These are phyloP conservation scores for Pocillopora grandis DNA, from an alignment of 92 coral and sea anemone species.

Conservation along the genomic window DNA sequence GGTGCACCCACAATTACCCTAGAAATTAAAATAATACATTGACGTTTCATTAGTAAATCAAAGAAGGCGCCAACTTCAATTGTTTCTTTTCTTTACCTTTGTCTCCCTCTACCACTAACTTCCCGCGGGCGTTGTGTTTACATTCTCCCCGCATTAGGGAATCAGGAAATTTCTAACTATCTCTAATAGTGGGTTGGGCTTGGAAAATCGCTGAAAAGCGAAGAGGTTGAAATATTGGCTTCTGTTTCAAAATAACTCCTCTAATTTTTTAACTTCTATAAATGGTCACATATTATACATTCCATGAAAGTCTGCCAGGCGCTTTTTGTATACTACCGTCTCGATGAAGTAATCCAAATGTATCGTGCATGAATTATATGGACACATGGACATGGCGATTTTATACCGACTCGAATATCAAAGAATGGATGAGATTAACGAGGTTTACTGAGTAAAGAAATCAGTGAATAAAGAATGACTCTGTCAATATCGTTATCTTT, in stretches of 20 bases:
- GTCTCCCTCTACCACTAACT: neutral
- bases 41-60: neutral
- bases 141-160: neutral
- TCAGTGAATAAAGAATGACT: neutral
- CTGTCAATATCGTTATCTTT: neutral
- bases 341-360: no score
- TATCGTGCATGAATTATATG: no score
- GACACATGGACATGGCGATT: no score
- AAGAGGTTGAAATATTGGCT: neutral
- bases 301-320: neutral
- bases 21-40: neutral
- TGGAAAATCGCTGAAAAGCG: neutral
- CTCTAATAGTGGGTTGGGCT: neutral
- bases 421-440: neutral
- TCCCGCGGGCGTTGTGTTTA: neutral
- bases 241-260: neutral
- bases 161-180: neutral
- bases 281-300: neutral
- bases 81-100: neutral
- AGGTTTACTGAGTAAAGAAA: neutral
- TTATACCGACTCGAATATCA: neutral
- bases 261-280: neutral
- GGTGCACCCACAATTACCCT: constrained; percentile 79
- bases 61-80: neutral
- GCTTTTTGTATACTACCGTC: no score